Conservation (phyloP, 2,888 invertebrate genomes). For the Nephrocerus scutellatus region DNA sequence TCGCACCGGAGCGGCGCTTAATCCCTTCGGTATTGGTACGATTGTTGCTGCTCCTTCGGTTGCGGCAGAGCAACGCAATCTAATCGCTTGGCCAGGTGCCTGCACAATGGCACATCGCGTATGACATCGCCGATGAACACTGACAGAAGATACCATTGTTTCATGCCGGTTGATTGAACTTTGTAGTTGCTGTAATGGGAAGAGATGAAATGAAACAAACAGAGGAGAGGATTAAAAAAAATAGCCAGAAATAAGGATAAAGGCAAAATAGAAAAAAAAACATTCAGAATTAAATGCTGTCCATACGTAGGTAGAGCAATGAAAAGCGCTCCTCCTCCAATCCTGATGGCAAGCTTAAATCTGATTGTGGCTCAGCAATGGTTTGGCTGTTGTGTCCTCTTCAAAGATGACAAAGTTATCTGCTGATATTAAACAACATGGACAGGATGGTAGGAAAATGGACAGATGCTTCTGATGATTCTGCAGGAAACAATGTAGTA, state of each 20-base stretch:
- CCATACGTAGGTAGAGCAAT: constrained; percentile 17
- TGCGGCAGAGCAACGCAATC: constrained; percentile 45
- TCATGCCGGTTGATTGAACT: constrained; percentile 63
- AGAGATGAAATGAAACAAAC: constrained; percentile 49
- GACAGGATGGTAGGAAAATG: too few relatives aligned
- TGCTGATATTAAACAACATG: too few relatives aligned
- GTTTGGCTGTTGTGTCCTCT: too few relatives aligned
- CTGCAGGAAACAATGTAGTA: too few relatives aligned
- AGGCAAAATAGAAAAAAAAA: constrained; percentile 7
- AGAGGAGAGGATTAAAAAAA: constrained; percentile 13
- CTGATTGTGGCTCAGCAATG: constrained; percentile 7
- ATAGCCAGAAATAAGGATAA: constrained; percentile 11
- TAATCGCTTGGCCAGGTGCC: constrained; percentile 68
- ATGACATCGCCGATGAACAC: constrained; percentile 81
- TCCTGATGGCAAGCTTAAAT: constrained; percentile 14
- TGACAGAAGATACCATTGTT: constrained; percentile 76
- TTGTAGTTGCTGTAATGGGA: constrained; percentile 63
- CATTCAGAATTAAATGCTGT: constrained; percentile 12
- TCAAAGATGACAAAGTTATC: too few relatives aligned
- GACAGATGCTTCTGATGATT: too few relatives aligned
- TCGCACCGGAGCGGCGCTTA: too few relatives aligned
- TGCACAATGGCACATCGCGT: constrained; percentile 71
- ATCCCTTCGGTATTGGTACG: constrained; percentile 20
- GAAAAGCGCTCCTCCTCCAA: constrained; percentile 16
- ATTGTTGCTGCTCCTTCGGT: constrained; percentile 22